These are phyloP conservation scores for Chrysina gloriosa DNA, from an alignment of 2,888 invertebrate species.

Conservation along the genomic window DNA sequence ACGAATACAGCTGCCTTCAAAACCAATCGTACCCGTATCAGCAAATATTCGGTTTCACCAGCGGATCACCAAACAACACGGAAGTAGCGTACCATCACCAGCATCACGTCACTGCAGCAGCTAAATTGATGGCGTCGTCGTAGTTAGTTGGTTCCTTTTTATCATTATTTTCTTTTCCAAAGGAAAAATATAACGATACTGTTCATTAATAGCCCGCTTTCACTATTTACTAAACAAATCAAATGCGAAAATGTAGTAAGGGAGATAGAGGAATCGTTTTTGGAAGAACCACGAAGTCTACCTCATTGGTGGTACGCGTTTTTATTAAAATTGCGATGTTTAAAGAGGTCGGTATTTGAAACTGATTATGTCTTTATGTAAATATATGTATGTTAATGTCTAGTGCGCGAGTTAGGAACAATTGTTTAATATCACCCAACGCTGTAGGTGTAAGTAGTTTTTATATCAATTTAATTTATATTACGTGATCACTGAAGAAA, in stretches of 20 bases:
- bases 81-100: constrained; percentile 86
- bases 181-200: too few species aligned
- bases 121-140: constrained; percentile 86
- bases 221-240: constrained; percentile 2
- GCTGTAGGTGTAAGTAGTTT: neutral
- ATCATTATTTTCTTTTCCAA: neutral
- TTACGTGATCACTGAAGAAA: constrained; percentile 20
- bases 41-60: constrained; percentile 70
- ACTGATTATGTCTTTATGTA: constrained; percentile 2
- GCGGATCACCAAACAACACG: constrained; percentile 59
- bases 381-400: neutral
- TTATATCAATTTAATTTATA: constrained; percentile 27
- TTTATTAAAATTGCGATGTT: neutral
- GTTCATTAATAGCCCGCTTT: constrained; percentile 9
- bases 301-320: neutral
- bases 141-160: constrained; percentile 62
- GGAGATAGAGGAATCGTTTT: neutral
- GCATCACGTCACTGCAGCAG: constrained; percentile 86
- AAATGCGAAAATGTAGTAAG: neutral
- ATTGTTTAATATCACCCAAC: constrained; percentile 9
- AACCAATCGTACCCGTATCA: constrained; percentile 66
- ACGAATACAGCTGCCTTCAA: constrained; percentile 64
- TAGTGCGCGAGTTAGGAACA: constrained; percentile 18
- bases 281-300: constrained; percentile 3
- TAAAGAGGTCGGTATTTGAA: neutral